These are phyloP conservation scores for Pseudanteris insignis DNA, from an alignment of 2,888 invertebrate genomes.

Conservation along the genomic window DNA sequence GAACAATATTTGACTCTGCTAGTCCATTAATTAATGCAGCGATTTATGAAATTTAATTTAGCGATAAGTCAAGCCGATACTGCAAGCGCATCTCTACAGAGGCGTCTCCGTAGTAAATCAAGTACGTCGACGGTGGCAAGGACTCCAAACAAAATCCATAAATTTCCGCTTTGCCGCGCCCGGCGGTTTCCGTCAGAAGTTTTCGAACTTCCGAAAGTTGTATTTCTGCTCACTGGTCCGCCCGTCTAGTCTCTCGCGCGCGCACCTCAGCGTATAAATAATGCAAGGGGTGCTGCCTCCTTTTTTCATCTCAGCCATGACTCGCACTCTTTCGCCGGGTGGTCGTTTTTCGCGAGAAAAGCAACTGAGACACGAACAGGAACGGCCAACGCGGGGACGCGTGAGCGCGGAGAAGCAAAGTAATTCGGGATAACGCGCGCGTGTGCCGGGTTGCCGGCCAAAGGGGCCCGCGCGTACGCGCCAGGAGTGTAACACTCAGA, in stretches of 20 bases:
- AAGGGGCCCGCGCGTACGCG: too few species aligned
- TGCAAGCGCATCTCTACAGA: constrained; percentile 42
- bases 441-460: background rate
- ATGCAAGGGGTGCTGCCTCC: constrained; percentile 49
- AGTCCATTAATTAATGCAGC: constrained; percentile 40
- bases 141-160: constrained; percentile 65
- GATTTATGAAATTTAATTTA: constrained; percentile 39
- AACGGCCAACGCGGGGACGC: constrained; percentile 15
- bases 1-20: constrained; percentile 6
- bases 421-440: constrained; percentile 13
- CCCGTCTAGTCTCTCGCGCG: constrained; percentile 44
- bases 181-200: constrained; percentile 64
- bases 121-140: constrained; percentile 50
- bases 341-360: constrained; percentile 33
- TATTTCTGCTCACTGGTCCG: constrained; percentile 55
- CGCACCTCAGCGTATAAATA: constrained; percentile 56
- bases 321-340: constrained; percentile 36
- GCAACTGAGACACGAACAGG: constrained; percentile 18
- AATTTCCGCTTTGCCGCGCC: constrained; percentile 62
- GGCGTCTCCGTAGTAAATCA: constrained; percentile 59
- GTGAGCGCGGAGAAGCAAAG: constrained; percentile 15
- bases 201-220: constrained; percentile 64
- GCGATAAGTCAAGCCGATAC: constrained; percentile 41
- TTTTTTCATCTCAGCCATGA: constrained; percentile 29
- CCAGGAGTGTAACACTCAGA: too few species aligned